Evolutionary conservation across 1,140 invertebrate species (phyloP), one percentile per base, ranked within the genome.

Genomic region (Delia radicum): DNA sequence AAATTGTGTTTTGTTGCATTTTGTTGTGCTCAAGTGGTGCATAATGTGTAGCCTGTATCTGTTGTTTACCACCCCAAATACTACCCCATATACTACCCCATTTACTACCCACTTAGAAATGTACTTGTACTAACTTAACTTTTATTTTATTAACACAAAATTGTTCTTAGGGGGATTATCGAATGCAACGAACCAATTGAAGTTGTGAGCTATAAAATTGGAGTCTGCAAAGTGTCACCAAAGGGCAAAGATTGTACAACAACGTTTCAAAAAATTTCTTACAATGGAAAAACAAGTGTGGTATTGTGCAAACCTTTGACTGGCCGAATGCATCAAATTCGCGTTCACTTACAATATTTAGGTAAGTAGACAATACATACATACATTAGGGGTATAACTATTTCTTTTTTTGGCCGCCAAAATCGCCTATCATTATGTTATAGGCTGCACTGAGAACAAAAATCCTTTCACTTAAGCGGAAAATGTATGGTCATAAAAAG

Each of bases 261-360:
- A 0, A 91, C 92, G 74, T 98, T 99, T 89, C 92, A 95, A 84
- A 91, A 94, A 81, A 86, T 99, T 10, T 96, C 94, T 73, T 94
- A 89, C 87, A 96, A 98, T 88, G 89, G 89, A 5, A 94, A 93
- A 81, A 94, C 95, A 0, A 98, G 96, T 81, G 94, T 99, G 26
- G 96, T 99, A 1, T 88, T 94, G 21, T 98, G 97, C 87, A 92
- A 93, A 80, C 96, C 98, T 0, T 92, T 94, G 80, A 99, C 98
- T 1, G 98, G 98, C 0, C 89, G 98, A 77, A 99, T 99, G 92
- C 98, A 99, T 87, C 98, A 99, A 87, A 99, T 99, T 77, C 90
- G 98, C 76, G 96, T 99, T n/a, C 98, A 99, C 88, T 90, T 99
- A 42, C 98, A 99, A 86, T 99, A 95, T 87, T 89, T 99, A 79